phyloP scores from a whole-genome alignment of 2,797 vertebrate species.

The Peromyscus aztecus region DNA sequence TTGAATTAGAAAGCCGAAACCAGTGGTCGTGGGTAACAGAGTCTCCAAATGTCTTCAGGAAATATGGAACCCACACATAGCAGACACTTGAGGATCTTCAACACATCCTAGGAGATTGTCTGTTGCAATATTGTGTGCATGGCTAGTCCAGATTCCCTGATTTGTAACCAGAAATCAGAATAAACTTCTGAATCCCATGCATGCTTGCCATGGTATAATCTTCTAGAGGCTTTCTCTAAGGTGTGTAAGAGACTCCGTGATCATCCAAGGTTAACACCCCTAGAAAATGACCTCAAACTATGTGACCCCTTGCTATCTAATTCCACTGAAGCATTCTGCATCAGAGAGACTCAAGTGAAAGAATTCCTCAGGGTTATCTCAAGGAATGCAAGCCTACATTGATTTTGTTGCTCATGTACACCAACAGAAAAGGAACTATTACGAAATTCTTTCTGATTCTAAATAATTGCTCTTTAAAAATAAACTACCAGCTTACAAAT shows the following conservation, averaged over 20 bases:
- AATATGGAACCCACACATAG: background rate
- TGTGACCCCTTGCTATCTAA: background rate
- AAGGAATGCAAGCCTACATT: conserved; percentile 37
- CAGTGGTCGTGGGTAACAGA: background rate
- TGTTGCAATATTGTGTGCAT: background rate
- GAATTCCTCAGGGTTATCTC: conserved; percentile 14
- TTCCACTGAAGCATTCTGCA: background rate
- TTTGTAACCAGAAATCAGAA: background rate
- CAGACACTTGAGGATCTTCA: background rate
- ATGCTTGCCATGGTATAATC: background rate
- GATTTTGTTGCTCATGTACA: conserved; percentile 37
- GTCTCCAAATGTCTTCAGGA: background rate
- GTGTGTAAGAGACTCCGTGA: background rate
- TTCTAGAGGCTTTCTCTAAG: background rate
- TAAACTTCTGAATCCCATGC: background rate
- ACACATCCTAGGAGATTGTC: background rate
- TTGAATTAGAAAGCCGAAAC: conserved; percentile 41
- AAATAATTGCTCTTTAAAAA: conserved; percentile 46
- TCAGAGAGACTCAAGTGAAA: conserved; percentile 26
- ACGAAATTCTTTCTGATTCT: conserved; percentile 50
- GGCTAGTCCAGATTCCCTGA: background rate
- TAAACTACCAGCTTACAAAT: conserved; percentile 24
- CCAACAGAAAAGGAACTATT: conserved; percentile 24
- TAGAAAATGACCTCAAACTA: background rate
- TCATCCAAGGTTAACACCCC: background rate